Conservation (phyloP, 2,797 vertebrate species). For the Capromys pilorides region DNA sequence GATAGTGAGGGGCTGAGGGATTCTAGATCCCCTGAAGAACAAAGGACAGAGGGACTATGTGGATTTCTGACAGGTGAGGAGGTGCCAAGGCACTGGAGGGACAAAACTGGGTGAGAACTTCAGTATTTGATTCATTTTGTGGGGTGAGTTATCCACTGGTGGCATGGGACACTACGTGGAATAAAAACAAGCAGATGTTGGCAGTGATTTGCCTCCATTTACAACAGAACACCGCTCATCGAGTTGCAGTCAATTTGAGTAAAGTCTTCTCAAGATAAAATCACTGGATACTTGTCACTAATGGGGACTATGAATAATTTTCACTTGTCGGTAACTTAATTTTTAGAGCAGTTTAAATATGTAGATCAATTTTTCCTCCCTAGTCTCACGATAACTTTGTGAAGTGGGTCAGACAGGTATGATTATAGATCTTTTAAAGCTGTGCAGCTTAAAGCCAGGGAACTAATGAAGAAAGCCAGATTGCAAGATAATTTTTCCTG, state of each 20-base stretch:
- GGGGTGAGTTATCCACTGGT: neutral
- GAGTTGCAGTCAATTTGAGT: neutral
- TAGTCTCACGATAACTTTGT: neutral
- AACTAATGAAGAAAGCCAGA: slow-evolving; percentile 47
- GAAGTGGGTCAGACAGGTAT: slow-evolving; percentile 21
- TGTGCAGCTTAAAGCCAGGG: neutral
- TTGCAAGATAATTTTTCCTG: slow-evolving; percentile 25
- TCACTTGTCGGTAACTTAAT: slow-evolving; percentile 5
- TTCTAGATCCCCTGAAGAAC: neutral
- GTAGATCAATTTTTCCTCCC: neutral
- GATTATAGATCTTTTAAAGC: slow-evolving; percentile 43
- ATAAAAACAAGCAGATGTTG: neutral
- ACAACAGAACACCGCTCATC: neutral
- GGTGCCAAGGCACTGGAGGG: neutral
- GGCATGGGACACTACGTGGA: neutral
- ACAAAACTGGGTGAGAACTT: neutral
- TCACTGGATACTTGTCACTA: slow-evolving; percentile 39
- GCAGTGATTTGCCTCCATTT: neutral
- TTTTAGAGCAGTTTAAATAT: slow-evolving; percentile 58
- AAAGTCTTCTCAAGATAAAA: slow-evolving; percentile 36
- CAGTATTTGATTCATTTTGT: neutral
- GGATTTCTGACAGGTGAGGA: neutral
- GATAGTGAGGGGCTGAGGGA: neutral
- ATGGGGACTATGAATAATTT: slow-evolving; percentile 42
- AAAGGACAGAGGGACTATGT: rapidly evolving